These are phyloP conservation scores for Coregonus suidteri DNA, from an alignment of 2,797 vertebrate genomes.

Conservation along the genomic window DNA sequence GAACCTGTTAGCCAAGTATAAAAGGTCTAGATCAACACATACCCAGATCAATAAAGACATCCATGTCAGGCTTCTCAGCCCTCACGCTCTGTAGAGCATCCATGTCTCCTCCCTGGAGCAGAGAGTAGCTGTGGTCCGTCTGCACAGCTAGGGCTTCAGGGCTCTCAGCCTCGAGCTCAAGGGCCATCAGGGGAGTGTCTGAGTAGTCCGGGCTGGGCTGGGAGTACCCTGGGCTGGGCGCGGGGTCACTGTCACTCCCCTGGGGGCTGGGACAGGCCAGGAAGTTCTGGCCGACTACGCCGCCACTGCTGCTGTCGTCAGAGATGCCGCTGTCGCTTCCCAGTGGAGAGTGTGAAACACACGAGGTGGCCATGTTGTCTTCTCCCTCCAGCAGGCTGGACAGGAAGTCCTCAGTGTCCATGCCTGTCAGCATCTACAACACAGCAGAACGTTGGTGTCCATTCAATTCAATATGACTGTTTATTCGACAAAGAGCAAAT, in stretches of 20 bases:
- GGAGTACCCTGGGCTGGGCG: slow-evolving; percentile 65
- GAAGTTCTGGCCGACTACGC: slow-evolving; percentile 38
- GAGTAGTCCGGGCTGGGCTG: slow-evolving; percentile 59
- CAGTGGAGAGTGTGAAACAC: slow-evolving; percentile 64
- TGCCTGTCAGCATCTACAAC: slow-evolving; percentile 74
- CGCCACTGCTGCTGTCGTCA: slow-evolving; percentile 70
- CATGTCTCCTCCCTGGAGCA: slow-evolving; percentile 59
- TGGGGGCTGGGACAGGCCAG: slow-evolving; percentile 66
- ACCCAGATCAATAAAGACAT: slow-evolving; percentile 85
- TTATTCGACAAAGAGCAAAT: neutral
- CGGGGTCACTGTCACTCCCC: slow-evolving; percentile 51
- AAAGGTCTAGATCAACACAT: slow-evolving; percentile 17
- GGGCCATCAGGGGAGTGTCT: slow-evolving; percentile 36
- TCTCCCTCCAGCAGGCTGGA: slow-evolving; percentile 77
- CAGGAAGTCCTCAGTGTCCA: slow-evolving; percentile 85
- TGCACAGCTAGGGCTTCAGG: slow-evolving; percentile 69
- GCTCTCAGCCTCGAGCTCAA: slow-evolving; percentile 61
- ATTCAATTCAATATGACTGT: too few relatives aligned
- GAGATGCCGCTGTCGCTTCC: slow-evolving; percentile 78
- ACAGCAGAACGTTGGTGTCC: neutral
- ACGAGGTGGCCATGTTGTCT: slow-evolving; percentile 27
- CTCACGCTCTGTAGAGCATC: slow-evolving; percentile 73
- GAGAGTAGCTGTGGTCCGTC: slow-evolving; percentile 87
- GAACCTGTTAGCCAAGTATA: neutral
- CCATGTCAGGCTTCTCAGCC: slow-evolving; percentile 73